Evolutionary conservation across 2,797 vertebrate genomes (phyloP), one percentile per base, ranked within the genome.

Genomic region (Gambelia wislizenii): DNA sequence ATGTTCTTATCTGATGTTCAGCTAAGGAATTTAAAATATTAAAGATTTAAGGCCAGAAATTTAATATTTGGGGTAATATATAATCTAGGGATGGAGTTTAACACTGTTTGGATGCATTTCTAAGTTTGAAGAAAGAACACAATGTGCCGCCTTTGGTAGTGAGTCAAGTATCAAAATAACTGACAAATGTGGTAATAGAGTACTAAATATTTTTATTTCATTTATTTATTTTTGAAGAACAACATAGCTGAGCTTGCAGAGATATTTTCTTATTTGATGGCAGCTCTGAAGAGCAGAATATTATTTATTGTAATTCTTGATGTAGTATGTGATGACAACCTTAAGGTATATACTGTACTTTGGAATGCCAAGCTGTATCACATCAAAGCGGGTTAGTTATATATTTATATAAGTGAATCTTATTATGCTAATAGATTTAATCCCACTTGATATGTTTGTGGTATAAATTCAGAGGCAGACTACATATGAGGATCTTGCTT

Each of bases 71-170:
- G 52, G 75, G 13, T 36, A 69, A 83, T 79, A 56, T 30, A 79
- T 52, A 75, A n/a, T n/a, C n/a, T 74, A 56, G 42, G 83, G 33
- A 25, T 78, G 91, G 47, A 86, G 82, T 1, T 89, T 84, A 85
- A 39, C 86, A 86, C 49, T 92, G 87, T 70, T n/a, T 89, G 44
- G 42, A 64, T 22, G 8, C 67, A 69, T 88, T 84, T 56, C 69
- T 82, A 88, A 90, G 84, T 87, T 49, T 87, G 82, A 90, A 84
- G 83, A 64, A 91, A 85, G 90, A 88, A 82, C 90, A 82, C 49
- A 69, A 81, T 88, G 86, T 88, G 69, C 90, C 70, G 85, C 82
- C 70, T 82, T 82, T 82, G 83, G 86, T 69, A 76, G 22, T 85
- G 56, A 87, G 83, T 88, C 77, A 76, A 76, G 76, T 91, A 87